These are phyloP conservation scores for Isotomurus palustris DNA, from an alignment of 2,888 invertebrate genomes.

Conservation along the genomic window DNA sequence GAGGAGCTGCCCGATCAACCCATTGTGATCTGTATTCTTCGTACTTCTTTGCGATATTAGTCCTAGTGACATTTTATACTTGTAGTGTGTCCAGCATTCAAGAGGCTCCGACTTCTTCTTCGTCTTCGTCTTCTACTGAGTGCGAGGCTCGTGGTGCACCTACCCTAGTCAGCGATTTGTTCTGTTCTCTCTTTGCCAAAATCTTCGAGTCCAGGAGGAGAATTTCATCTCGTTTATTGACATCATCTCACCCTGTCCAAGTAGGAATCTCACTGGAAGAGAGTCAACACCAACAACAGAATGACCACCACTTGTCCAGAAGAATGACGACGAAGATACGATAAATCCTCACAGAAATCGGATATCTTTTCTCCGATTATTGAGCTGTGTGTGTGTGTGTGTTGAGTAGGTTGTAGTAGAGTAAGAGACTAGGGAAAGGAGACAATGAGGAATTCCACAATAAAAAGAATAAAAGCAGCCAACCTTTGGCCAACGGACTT, in stretches of 20 bases:
- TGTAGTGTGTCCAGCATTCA: neutral
- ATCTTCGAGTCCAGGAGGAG: slow-evolving; percentile 3
- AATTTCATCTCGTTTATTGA: slow-evolving; percentile 12
- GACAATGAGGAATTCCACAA: too few relatives aligned
- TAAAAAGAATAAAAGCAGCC: too few relatives aligned
- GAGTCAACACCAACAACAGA: neutral
- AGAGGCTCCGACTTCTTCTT: too few relatives aligned
- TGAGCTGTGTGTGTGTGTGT: too few relatives aligned
- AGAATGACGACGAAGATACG: neutral
- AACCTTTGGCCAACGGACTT: too few relatives aligned
- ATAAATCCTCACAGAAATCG: too few relatives aligned
- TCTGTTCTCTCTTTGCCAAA: slow-evolving; percentile 14
- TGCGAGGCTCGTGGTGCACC: neutral
- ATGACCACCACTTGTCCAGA: slow-evolving; percentile 4
- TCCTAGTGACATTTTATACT: slow-evolving; percentile 4
- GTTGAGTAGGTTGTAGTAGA: too few relatives aligned
- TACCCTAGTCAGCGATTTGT: slow-evolving; percentile 9
- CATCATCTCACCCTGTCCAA: neutral
- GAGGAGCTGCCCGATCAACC: slow-evolving; percentile 19
- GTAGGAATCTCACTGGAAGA: neutral
- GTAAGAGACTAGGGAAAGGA: too few relatives aligned
- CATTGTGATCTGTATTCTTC: slow-evolving; percentile 16
- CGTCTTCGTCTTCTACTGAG: neutral
- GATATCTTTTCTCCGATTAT: too few relatives aligned
- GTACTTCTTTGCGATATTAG: slow-evolving; percentile 6